Conservation (phyloP, 2,797 vertebrate genomes). For the Onychomys leucogaster region DNA sequence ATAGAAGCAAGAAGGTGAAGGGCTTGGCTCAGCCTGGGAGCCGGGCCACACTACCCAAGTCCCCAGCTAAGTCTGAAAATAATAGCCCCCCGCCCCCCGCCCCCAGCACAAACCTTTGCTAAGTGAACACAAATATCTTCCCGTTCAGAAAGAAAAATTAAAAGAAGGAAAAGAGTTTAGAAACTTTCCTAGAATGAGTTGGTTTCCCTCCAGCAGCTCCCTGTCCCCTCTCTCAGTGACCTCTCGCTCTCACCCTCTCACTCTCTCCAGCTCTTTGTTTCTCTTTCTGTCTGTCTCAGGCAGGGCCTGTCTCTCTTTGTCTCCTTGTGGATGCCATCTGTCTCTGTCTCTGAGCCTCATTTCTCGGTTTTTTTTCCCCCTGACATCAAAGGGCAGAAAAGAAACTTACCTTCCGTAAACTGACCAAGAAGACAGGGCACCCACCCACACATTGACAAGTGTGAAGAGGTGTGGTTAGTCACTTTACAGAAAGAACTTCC, state of each 20-base stretch:
- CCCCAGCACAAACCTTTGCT: not conserved
- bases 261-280: not conserved
- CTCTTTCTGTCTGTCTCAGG: not conserved
- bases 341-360: not conserved
- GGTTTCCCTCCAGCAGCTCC: not conserved
- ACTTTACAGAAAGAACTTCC: slow-evolving; percentile 45
- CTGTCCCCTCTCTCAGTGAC: not conserved
- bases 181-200: not conserved
- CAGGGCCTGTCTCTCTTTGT: not conserved
- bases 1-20: not conserved
- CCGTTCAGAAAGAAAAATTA: not conserved
- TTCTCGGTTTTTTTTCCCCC: not conserved
- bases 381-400: slow-evolving; percentile 71
- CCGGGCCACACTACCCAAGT: fast-evolving
- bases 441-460: not conserved
- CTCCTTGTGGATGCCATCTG: not conserved
- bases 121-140: not conserved
- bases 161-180: not conserved
- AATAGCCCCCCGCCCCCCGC: not conserved
- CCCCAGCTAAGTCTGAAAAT: not conserved
- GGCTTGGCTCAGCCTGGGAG: no score
- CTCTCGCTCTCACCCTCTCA: not conserved
- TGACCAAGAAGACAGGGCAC: not conserved
- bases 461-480: not conserved
- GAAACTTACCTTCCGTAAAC: slow-evolving; percentile 60